phyloP scores from a whole-genome alignment of 2,888 invertebrate genomes.

The Nephrocerus scutellatus region DNA sequence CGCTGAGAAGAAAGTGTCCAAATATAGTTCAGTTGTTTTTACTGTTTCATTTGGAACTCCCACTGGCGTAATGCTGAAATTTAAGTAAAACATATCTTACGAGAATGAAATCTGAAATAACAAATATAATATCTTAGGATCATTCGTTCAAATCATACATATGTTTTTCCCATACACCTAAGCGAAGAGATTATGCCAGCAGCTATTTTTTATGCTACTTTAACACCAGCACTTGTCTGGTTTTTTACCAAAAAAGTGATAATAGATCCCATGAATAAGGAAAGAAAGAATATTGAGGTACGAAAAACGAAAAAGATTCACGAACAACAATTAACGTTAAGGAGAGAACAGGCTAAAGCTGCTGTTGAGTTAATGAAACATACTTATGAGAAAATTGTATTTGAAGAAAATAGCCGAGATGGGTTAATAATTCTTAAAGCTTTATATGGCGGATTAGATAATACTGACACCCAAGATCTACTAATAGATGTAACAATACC shows the following conservation, averaged over 20 bases:
- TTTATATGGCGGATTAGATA: slow-evolving; percentile 64
- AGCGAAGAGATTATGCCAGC: slow-evolving; percentile 86
- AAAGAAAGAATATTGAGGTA: slow-evolving; percentile 71
- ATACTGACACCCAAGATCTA: slow-evolving; percentile 37
- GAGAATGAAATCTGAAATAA: not conserved
- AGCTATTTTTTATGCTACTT: slow-evolving; percentile 87
- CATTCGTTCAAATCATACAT: slow-evolving; percentile 78
- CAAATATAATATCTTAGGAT: slow-evolving; percentile 53
- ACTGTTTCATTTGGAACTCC: slow-evolving; percentile 79
- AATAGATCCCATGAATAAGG: slow-evolving; percentile 74
- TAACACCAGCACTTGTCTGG: slow-evolving; percentile 78
- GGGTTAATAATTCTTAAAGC: slow-evolving; percentile 84
- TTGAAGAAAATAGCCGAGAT: slow-evolving; percentile 71
- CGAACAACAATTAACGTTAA: slow-evolving; percentile 62
- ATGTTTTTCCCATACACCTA: slow-evolving; percentile 81
- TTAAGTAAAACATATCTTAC: slow-evolving; percentile 57
- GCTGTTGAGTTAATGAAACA: slow-evolving; percentile 88
- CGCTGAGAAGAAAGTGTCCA: slow-evolving; percentile 85
- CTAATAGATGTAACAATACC: slow-evolving; percentile 88
- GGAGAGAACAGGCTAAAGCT: slow-evolving; percentile 75
- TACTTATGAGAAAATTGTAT: slow-evolving; percentile 74
- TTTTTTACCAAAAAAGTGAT: slow-evolving; percentile 74
- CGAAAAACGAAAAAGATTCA: slow-evolving; percentile 77
- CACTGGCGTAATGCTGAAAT: slow-evolving; percentile 78
- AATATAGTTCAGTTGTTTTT: slow-evolving; percentile 80